phyloP scores from a whole-genome alignment of 2,113 vertebrate genomes.

The Ancistrus triradiatus region DNA sequence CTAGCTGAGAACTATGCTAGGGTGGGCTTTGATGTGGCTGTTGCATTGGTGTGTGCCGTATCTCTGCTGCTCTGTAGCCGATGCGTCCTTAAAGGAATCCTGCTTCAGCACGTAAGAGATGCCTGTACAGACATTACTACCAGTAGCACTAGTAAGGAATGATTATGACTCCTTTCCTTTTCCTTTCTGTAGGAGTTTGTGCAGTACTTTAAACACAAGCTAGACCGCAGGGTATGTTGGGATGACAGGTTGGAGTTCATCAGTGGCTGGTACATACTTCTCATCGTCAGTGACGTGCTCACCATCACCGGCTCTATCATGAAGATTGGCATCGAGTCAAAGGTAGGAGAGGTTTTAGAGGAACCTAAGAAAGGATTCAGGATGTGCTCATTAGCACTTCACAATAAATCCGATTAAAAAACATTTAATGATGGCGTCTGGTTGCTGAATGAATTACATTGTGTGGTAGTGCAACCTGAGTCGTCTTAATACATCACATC shows the following conservation, averaged over 20 bases:
- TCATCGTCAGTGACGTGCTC: constrained; percentile 85
- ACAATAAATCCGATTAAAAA: no score
- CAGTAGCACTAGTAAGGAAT: no score
- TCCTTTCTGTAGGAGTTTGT: constrained; percentile 76
- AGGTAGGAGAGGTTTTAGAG: constrained; percentile 62
- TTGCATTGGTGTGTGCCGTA: constrained; percentile 76
- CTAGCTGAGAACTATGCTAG: constrained; percentile 76
- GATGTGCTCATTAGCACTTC: no score
- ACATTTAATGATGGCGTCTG: no score
- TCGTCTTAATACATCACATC: no score
- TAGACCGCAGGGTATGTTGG: constrained; percentile 66
- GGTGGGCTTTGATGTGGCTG: constrained; percentile 76
- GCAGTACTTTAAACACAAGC: constrained; percentile 67
- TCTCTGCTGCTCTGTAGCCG: constrained; percentile 86
- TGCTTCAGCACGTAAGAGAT: constrained; percentile 74
- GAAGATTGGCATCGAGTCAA: constrained; percentile 89
- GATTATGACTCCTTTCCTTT: no score
- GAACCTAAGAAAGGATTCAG: no score
- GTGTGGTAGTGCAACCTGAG: no score
- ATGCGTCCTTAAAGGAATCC: constrained; percentile 81
- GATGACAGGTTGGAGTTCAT: constrained; percentile 84
- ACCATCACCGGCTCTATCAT: constrained; percentile 83
- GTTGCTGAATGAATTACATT: no score
- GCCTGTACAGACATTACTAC: neutral
- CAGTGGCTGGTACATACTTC: constrained; percentile 91